These are phyloP conservation scores for Sparidentex hasta DNA, from an alignment of 2,797 vertebrate species.

Conservation along the genomic window DNA sequence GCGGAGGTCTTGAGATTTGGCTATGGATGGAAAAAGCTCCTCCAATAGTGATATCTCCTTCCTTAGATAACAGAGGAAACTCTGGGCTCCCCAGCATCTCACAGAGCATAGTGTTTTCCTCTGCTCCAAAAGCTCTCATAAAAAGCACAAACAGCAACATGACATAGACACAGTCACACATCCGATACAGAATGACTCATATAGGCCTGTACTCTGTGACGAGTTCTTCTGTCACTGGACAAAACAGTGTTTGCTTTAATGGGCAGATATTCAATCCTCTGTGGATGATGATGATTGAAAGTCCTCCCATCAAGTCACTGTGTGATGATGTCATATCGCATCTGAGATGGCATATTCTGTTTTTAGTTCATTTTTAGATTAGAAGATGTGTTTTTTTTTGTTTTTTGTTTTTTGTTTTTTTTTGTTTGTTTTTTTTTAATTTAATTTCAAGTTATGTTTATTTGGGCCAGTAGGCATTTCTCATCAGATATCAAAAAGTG, in stretches of 20 bases:
- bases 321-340: slow-evolving; percentile 34
- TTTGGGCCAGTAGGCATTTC: neutral
- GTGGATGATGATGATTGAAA: slow-evolving; percentile 22
- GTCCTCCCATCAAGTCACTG: slow-evolving; percentile 50
- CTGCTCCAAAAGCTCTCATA: slow-evolving; percentile 53
- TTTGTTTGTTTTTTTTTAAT: too few species aligned
- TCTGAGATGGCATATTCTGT: neutral
- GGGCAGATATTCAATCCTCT: slow-evolving; percentile 51
- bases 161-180: slow-evolving; percentile 33
- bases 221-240: neutral
- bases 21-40: slow-evolving; percentile 84
- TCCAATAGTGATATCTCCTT: slow-evolving; percentile 82
- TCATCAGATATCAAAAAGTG: too few species aligned
- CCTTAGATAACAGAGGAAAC: slow-evolving; percentile 78
- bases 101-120: slow-evolving; percentile 65
- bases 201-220: neutral
- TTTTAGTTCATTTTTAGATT: neutral
- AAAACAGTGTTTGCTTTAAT: neutral
- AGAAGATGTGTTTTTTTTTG: neutral
- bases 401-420: too few species aligned
- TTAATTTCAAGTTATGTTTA: neutral
- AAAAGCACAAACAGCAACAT: slow-evolving; percentile 70
- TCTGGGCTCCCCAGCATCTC: slow-evolving; percentile 74
- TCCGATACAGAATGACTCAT: slow-evolving; percentile 28
- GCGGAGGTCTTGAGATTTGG: slow-evolving; percentile 66